Evolutionary conservation across 2,797 vertebrate genomes (phyloP).

Genomic region (Heterohyrax brucei): DNA sequence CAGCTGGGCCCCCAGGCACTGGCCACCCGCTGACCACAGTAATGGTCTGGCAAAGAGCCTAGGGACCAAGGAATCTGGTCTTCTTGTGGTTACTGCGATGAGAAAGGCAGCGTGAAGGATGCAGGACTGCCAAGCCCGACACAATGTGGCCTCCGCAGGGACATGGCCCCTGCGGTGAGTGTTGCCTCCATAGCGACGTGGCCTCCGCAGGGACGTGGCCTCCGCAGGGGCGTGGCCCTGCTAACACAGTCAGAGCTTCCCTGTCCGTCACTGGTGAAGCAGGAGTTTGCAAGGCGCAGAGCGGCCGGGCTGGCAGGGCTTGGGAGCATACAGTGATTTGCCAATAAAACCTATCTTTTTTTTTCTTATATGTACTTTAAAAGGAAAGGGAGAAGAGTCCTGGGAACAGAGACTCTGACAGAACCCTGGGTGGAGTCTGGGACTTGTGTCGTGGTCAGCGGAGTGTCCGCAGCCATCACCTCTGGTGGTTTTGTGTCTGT

Average conservation of each 20-base stretch:
- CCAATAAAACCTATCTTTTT: neutral
- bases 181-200: no score
- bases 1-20: conserved; percentile 35
- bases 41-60: neutral
- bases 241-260: no score
- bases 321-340: neutral
- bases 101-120: neutral
- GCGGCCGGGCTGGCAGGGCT: neutral
- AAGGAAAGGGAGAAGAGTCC: neutral
- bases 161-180: no score
- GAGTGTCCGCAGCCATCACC: accelerated
- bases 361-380: neutral
- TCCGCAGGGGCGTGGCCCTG: no score
- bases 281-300: no score
- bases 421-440: accelerated
- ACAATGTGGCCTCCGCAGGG: neutral
- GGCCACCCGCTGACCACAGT: neutral
- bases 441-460: accelerated
- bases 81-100: neutral
- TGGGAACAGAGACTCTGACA: no score
- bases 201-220: no score
- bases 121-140: neutral
- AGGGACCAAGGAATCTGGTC: neutral
- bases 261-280: no score
- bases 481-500: accelerated